Evolutionary conservation across 2,888 invertebrate genomes (phyloP).

Genomic region (Ceramica pisi): DNA sequence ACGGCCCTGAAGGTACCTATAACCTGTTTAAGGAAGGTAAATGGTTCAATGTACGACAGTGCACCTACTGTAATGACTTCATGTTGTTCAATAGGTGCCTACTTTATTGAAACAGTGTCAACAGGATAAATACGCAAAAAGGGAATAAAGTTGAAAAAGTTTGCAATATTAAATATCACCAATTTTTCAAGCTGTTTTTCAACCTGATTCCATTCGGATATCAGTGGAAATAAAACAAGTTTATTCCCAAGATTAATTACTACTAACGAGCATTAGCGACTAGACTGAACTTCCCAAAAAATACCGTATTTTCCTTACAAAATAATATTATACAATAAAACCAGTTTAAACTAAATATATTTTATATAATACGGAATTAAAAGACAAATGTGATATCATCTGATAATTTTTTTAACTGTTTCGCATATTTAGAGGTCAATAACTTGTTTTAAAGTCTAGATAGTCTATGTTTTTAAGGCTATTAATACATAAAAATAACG

Average conservation of each 20-base stretch:
- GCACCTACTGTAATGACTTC: not conserved
- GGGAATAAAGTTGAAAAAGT: not conserved
- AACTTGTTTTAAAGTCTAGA: slow-evolving; percentile 26
- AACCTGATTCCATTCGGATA: not conserved
- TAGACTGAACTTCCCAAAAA: slow-evolving; percentile 2
- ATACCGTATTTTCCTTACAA: slow-evolving; percentile 16
- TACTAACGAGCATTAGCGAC: not conserved
- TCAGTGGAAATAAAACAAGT: not conserved
- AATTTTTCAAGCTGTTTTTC: not conserved
- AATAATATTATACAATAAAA: slow-evolving; percentile 24
- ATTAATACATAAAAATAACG: slow-evolving; percentile 22
- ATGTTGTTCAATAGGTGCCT: not conserved
- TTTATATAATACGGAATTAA: slow-evolving; percentile 29
- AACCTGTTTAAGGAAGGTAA: not conserved
- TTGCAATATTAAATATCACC: no score
- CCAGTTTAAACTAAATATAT: slow-evolving; percentile 24
- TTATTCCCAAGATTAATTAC: not conserved
- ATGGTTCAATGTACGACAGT: not conserved
- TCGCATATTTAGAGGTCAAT: slow-evolving; percentile 40
- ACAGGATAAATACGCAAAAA: slow-evolving; percentile 9
- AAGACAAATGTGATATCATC: slow-evolving; percentile 17
- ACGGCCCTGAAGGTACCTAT: no score
- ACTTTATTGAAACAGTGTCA: slow-evolving; percentile 7
- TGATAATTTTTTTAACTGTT: slow-evolving; percentile 31
- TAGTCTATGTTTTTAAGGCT: not conserved